Conservation (phyloP, 2,888 invertebrate genomes). For the Priocnemis perturbator region DNA sequence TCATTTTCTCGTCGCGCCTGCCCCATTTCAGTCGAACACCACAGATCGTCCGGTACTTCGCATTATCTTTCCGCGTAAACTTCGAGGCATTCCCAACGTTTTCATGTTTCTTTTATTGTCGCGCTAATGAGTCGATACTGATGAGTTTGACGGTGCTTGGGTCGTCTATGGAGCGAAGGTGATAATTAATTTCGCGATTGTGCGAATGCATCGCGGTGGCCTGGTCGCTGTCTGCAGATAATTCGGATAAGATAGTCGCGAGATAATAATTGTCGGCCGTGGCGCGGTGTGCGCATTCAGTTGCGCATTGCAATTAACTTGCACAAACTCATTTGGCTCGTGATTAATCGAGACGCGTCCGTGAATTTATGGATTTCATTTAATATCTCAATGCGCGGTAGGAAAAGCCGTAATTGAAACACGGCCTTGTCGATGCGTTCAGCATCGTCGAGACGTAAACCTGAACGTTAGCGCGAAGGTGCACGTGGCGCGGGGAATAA, state of each 20-base stretch:
- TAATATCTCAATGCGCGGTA: conserved; percentile 58
- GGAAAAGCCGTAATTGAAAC: conserved; percentile 52
- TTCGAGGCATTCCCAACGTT: too few species aligned
- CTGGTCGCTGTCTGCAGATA: conserved; percentile 39
- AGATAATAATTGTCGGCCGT: conserved; percentile 32
- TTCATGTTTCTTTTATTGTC: too few species aligned
- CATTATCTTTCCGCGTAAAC: too few species aligned
- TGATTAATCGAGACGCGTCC: conserved; percentile 59
- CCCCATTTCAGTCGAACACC: not conserved
- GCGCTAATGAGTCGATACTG: too few species aligned
- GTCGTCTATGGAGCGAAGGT: conserved; percentile 5
- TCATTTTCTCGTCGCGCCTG: not conserved
- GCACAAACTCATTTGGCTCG: conserved; percentile 38
- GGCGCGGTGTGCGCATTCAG: conserved; percentile 30
- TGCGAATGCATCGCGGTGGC: conserved; percentile 32
- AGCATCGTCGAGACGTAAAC: conserved; percentile 33
- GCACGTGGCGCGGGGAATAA: conserved; percentile 20
- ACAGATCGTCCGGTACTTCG: too few species aligned
- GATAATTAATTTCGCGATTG: conserved; percentile 51
- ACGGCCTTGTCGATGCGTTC: conserved; percentile 46
- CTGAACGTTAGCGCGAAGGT: conserved; percentile 11
- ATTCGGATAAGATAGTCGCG: conserved; percentile 55
- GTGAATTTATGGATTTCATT: conserved; percentile 65
- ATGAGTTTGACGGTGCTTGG: too few species aligned
- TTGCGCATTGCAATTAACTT: conserved; percentile 48